A percentile compares a stretch with the other conserved stretches of the same genome.
Evolutionary conservation across 1,140 invertebrate species (phyloP).

Genomic region (Drosophila truncata): DNA sequence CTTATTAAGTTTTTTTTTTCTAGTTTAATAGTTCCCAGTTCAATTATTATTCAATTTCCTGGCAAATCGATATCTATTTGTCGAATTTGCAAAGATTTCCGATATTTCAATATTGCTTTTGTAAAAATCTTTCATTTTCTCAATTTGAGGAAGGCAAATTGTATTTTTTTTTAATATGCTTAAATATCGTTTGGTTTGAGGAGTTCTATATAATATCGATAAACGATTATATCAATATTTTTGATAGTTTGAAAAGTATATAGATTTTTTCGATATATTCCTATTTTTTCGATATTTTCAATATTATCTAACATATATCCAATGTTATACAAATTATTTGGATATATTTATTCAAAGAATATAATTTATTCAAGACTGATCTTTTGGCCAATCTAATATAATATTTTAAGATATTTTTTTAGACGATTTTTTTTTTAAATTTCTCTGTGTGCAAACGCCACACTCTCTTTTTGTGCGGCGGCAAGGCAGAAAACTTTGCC

Average conservation of each 20-base stretch:
- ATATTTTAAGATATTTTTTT: background rate
- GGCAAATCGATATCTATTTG: too few species aligned
- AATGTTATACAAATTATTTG: background rate
- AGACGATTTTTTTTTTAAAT: background rate
- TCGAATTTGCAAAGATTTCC: too few species aligned
- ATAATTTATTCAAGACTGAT: background rate
- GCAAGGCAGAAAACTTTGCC: conserved; percentile 58
- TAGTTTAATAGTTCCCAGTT: too few species aligned
- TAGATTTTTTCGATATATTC: background rate
- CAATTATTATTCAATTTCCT: too few species aligned
- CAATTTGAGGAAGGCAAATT: too few species aligned
- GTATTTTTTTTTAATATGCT: too few species aligned
- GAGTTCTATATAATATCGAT: background rate
- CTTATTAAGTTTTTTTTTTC: too few species aligned
- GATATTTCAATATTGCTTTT: too few species aligned
- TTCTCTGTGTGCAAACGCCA: conserved; percentile 14
- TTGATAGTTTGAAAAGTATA: background rate
- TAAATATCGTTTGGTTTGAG: too few species aligned
- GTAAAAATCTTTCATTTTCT: too few species aligned
- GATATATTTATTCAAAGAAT: background rate
- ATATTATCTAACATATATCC: background rate
- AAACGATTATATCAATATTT: background rate
- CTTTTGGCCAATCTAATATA: background rate
- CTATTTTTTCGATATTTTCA: background rate
- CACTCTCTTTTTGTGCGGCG: conserved; percentile 17